Base-by-base conservation (phyloP, 2,888 invertebrate species). In the Agonopterix arenella region DNA sequence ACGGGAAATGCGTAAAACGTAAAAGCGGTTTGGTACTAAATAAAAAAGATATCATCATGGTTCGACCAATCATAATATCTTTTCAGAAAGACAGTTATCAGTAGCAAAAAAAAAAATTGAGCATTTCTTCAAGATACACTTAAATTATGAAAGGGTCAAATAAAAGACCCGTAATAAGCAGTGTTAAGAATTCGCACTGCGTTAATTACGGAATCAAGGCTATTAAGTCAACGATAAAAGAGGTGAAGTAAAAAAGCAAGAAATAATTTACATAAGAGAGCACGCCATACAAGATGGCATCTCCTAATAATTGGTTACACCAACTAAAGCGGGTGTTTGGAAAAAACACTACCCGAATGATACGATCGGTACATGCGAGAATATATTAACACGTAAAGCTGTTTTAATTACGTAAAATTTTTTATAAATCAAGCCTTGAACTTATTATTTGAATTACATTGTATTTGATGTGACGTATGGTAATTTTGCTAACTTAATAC, bases 221-320 rank as follows among this genome's bases (percentile, higher is more conserved):
- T 73, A 67, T 65, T 63, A 62, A 62, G 52, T 60, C 51, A 53
- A 48, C 61, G 66, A 68, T 77, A 76, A 73, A 76, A 70, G 68
- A 70, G 66, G 65, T 66, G 60, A 62, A 62, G 65, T 58, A 60
- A 67, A 68, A 66, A 63, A 66, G 63, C 60, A 65, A 64, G 60
- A 70, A 70, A 65, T 57, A 62, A 81, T 80, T 80, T 76, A 68
- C 80, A 84, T 80, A 79, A 73, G 67, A 63, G 71, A 68, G 72
- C 81, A 83, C 80, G 83, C 79, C 59, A 78, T 66, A 55, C 57
- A 55, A 75, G 83, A 80, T 84, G 75, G 66, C 68, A 84, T 83
- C 81, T 77, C 64, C 67, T 78, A 79, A 82, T 83, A 80, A 82
- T 79, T 76, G 72, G 75, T 73, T n/a, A 66, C 61, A 60, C 64